Evolutionary conservation across 2,113 vertebrate species (phyloP).

Genomic region (Egretta garzetta): DNA sequence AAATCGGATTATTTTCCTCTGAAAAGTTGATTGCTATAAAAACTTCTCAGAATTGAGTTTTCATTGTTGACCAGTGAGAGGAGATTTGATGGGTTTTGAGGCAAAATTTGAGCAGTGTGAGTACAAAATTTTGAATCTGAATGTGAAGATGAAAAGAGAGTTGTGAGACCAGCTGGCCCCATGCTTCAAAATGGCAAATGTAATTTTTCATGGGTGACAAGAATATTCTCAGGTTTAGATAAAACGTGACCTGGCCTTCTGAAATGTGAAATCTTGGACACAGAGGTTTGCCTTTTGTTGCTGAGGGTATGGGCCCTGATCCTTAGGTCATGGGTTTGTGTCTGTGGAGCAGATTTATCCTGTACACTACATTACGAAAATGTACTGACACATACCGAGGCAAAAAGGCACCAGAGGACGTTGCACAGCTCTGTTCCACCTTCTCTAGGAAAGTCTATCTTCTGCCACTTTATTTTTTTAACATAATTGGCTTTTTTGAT

Average conservation of each 20-base stretch:
- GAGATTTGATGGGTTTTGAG: neutral
- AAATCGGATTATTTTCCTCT: neutral
- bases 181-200: neutral
- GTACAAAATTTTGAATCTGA: neutral
- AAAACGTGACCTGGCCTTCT: neutral
- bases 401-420: neutral
- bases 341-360: neutral
- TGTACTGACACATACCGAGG: neutral
- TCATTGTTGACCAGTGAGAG: neutral
- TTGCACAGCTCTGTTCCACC: neutral
- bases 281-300: neutral
- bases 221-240: neutral
- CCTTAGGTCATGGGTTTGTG: neutral
- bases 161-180: neutral
- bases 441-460: neutral
- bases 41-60: neutral
- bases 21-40: neutral
- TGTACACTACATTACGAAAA: neutral
- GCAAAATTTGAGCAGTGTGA: neutral
- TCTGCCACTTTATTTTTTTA: neutral
- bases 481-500: accelerated
- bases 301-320: neutral
- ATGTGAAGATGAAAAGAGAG: neutral
- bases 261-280: neutral
- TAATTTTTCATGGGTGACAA: neutral